Evolutionary conservation across 53 echinoderm and acorn worm genomes (phyloP).

Genomic region (Temnopleurus reevesii): DNA sequence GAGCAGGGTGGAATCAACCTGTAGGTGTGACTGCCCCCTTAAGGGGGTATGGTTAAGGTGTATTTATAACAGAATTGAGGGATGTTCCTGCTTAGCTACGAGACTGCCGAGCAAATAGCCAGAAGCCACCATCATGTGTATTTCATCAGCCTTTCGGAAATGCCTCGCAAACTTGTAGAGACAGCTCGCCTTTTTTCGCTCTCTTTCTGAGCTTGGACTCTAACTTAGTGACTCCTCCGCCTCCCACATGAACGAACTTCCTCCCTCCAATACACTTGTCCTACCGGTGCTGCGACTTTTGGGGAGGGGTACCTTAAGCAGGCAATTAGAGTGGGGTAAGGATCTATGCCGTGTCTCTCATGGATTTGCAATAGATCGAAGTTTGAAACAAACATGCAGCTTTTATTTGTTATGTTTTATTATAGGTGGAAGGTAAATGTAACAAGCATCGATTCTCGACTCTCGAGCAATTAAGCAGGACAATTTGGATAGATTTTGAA

Average conservation of each 20-base stretch:
- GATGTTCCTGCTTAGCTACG: constrained; percentile 14
- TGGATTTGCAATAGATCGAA: no score
- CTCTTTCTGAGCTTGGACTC: constrained; percentile 30
- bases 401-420: no score
- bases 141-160: constrained; percentile 53
- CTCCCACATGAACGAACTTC: constrained; percentile 24
- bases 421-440: no score
- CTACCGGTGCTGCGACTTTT: neutral
- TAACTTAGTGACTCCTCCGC: constrained; percentile 34
- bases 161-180: constrained; percentile 59
- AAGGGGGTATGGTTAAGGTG: no score
- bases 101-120: constrained; percentile 35
- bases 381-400: no score
- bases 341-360: neutral
- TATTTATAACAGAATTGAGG: constrained; percentile 36
- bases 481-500: no score
- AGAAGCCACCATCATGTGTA: constrained; percentile 9
- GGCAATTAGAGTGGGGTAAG: neutral
- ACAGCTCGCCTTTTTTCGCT: constrained; percentile 19
- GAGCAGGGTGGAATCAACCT: no score
- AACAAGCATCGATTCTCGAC: no score
- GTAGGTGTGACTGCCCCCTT: no score
- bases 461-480: no score
- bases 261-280: no score
- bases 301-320: neutral